Evolutionary conservation across 2,888 invertebrate genomes (phyloP), one percentile per base, ranked within the genome.

Genomic region (Scelioninae gen. 1): DNA sequence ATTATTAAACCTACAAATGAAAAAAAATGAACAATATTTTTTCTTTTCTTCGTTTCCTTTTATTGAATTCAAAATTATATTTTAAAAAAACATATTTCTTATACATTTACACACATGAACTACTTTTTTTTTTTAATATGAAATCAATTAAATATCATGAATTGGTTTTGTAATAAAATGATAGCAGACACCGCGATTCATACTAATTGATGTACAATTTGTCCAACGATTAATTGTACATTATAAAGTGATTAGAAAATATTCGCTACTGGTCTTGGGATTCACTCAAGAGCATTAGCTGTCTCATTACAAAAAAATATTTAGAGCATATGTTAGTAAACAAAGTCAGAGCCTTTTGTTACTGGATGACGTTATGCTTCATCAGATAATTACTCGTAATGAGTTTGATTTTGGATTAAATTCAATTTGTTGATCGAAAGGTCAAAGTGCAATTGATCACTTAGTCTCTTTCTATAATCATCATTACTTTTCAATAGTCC

Each of bases 171-270:
- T 47, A 62, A 45, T 45, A 45, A 62, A 62, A 32, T 32, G 15
- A 11, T 34, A 45, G 31, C 1, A 38, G 38, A 38, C 38, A 38
- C 38, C 38, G 11, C 9, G 38, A 38, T 38, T 11, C 11, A 38
- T 38, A 11, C 38, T 38, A 38, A 68, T 68, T 68, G 43, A 15
- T 10, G 13, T 29, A 15, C 32, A 60, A 71, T 58, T 71, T 71
- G n/a, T 49, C 32, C 13, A 45, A 40, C 49, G 49, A 71, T 71
- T 71, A 71, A 71, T 60, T 49, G 60, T 43, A 49, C 60, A 71
- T 71, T 69, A 69, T 69, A 69, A 56, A 69, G 34, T 29, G 29
- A 53, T 66, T 53, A 66, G 38, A 49, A 34, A 6, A 47, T 9
- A 31, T 32, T 15, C 7, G 16, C 10, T 23, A 23, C 23, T 1